Evolutionary conservation across 2,888 invertebrate species (phyloP), one percentile per base, ranked within the genome.

Genomic region (Dryadula phaetusa): DNA sequence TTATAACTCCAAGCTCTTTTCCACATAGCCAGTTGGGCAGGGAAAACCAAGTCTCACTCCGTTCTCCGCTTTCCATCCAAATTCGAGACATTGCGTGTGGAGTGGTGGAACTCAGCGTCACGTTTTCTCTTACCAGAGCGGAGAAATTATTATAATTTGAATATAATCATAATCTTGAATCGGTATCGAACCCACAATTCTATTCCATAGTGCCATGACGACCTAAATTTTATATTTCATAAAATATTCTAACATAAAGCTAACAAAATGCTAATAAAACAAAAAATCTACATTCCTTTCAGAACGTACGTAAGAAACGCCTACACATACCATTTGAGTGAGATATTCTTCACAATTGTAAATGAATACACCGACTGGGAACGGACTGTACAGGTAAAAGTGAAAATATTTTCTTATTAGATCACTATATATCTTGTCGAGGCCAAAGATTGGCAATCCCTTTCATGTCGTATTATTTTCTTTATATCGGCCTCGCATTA

Each of bases 321-420:
- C 64, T 99, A 98, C 92, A 97, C 97, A 85, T 99, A 97, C 94
- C 99, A 99, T 92, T 95, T 98, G 78, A 98, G 98, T 82, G 99
- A 99, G 92, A 98, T 99, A 84, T 98, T 98, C 93, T 97, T 97
- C 86, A 98, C 99, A 75, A 97, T 99, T 69, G 97, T 98, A 73
- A 99, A 99, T 83, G 99, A 99, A 83, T 99, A 99, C 85, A 99
- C 99, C 32, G 98, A 99, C 86, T 99, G 99, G 99, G 98, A 98
- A 80, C 93, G 97, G 76, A 97, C 98, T 42, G 97, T 97, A 12
- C 93, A 93, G 86, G 93, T 93, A 81, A 81, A 25, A 76, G 93
- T 93, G 81, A 81, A 25, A 76, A 69, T 52, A 52, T 66, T 58
- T 70, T 70, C 22, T 66, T 66, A 69, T 68, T 66, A 70, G 40